phyloP scores from a whole-genome alignment of 1,140 invertebrate genomes.

The Caenorhabditis inopinata region DNA sequence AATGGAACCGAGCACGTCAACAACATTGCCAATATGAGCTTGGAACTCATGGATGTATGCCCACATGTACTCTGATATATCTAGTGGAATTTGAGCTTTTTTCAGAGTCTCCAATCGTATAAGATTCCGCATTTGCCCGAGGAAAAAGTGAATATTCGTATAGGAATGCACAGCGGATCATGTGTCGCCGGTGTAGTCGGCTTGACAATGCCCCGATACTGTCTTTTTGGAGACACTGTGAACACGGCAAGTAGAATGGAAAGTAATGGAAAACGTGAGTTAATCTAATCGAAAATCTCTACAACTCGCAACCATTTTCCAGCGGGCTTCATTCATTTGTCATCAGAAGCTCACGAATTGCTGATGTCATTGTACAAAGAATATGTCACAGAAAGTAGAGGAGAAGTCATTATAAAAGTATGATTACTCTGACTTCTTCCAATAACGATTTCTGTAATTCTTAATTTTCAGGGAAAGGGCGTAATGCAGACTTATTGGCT shows the following conservation, averaged over 20 bases:
- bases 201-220: conserved; percentile 68
- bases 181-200: conserved; percentile 67
- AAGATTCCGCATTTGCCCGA: conserved; percentile 78
- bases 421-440: background rate
- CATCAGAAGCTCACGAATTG: conserved; percentile 53
- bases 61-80: too few relatives aligned
- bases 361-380: conserved; percentile 56
- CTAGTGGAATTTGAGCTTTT: background rate
- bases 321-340: conserved; percentile 61
- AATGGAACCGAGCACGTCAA: conserved; percentile 71
- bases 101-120: conserved; percentile 71
- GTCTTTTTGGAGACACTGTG: conserved; percentile 83
- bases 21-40: conserved; percentile 68
- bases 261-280: conserved; percentile 66
- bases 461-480: conserved; percentile 72
- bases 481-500: conserved; percentile 90
- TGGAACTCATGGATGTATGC: conserved; percentile 30
- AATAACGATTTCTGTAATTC: background rate
- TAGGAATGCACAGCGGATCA: conserved; percentile 82
- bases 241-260: conserved; percentile 90
- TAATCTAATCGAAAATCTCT: background rate
- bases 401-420: conserved; percentile 63
- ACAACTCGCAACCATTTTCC: conserved; percentile 15
- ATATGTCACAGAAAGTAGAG: conserved; percentile 58
- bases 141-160: conserved; percentile 73